Conservation (phyloP, 2,888 invertebrate species). For the Tryphoninae sp. region DNA sequence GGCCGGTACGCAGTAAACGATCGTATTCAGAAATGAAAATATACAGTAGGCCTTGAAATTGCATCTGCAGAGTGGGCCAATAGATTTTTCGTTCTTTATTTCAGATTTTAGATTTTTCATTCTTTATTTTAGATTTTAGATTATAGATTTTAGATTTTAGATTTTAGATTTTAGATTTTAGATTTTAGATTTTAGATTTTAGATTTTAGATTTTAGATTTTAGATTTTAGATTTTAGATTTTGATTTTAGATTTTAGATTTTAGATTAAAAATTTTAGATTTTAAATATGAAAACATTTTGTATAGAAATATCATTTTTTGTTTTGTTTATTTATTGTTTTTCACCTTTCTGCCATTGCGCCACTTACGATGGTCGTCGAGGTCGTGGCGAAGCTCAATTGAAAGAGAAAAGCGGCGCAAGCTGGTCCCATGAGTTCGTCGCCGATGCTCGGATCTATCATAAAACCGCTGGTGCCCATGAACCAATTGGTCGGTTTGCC, state of each 20-base stretch:
- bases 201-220: not conserved
- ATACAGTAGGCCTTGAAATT: conserved; percentile 95
- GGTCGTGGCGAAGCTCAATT: conserved; percentile 94
- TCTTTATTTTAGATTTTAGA: too few species aligned
- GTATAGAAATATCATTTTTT: conserved; percentile 3
- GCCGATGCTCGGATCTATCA: conserved; percentile 87
- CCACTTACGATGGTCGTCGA: conserved; percentile 96
- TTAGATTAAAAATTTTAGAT: not conserved
- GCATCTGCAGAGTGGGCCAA: conserved; percentile 84
- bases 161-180: too few species aligned
- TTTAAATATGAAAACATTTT: not conserved
- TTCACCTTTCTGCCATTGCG: conserved; percentile 95
- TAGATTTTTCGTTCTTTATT: not conserved
- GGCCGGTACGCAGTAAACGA: conserved; percentile 95
- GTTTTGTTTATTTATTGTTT: not conserved
- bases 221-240: too few species aligned
- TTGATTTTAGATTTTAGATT: too few species aligned
- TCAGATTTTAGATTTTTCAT: not conserved
- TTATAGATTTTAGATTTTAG: not conserved
- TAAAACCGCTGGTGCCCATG: conserved; percentile 92
- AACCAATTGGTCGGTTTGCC: conserved; percentile 89
- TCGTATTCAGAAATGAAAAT: conserved; percentile 93
- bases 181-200: too few species aligned
- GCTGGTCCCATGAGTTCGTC: conserved; percentile 92
- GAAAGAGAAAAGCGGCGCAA: conserved; percentile 94